These are phyloP conservation scores for Trachops cirrhosus DNA, from an alignment of 2,797 vertebrate genomes.

Conservation along the genomic window DNA sequence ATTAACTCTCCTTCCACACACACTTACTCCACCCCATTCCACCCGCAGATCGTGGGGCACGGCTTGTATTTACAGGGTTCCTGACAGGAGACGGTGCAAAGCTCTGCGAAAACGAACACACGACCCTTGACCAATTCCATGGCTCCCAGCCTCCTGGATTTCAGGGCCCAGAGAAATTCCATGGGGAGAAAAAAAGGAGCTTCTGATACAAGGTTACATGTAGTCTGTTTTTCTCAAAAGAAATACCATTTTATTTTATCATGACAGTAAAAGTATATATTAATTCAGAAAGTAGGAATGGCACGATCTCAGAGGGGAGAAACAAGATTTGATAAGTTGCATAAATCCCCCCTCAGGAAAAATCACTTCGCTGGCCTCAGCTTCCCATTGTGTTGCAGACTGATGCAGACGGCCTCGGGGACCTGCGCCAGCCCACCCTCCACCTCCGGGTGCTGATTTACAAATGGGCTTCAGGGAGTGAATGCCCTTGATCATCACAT, in stretches of 20 bases:
- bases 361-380: background rate
- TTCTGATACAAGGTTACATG: background rate
- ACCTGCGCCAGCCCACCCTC: background rate
- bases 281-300: background rate
- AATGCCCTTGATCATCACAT: background rate
- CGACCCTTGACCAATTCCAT: background rate
- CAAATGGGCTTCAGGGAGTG: background rate
- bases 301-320: background rate
- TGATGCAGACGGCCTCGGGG: background rate
- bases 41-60: background rate
- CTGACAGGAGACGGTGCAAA: background rate
- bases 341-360: background rate
- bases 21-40: background rate
- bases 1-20: background rate
- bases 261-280: background rate
- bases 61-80: background rate
- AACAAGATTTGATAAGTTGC: background rate
- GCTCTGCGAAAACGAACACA: background rate
- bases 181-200: background rate
- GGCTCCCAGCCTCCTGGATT: background rate
- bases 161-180: background rate
- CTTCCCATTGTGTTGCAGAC: background rate
- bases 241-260: background rate
- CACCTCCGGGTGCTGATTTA: background rate
- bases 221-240: background rate